Evolutionary conservation across 2,888 invertebrate species (phyloP).

Genomic region (Andrena bucephala): DNA sequence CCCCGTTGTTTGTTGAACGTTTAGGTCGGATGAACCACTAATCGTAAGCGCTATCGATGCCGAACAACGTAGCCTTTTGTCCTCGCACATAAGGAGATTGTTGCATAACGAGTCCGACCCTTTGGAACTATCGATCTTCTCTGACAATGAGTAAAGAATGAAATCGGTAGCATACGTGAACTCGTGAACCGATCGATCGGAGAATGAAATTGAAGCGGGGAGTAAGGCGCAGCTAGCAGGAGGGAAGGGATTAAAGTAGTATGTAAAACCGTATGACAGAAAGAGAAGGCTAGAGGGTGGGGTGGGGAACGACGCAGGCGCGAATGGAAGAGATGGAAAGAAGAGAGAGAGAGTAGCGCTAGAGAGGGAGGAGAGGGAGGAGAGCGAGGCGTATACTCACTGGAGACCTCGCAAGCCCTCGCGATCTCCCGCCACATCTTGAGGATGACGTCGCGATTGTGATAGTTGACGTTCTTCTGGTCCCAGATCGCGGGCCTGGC

Average conservation of each 20-base stretch:
- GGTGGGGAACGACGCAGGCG: constrained; percentile 21
- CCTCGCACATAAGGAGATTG: too few species aligned
- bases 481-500: constrained; percentile 79
- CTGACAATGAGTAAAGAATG: too few species aligned
- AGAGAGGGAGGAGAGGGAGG: constrained; percentile 8
- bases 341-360: constrained; percentile 16
- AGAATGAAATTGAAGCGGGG: too few species aligned
- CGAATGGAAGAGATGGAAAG: constrained; percentile 21
- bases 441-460: constrained; percentile 78
- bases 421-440: constrained; percentile 80
- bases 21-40: too few species aligned
- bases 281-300: background rate
- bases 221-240: constrained; percentile 5
- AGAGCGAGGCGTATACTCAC: constrained; percentile 70
- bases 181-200: too few species aligned
- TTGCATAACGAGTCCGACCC: too few species aligned
- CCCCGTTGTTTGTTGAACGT: too few species aligned
- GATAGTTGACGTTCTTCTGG: constrained; percentile 79
- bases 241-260: constrained; percentile 12
- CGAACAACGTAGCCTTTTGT: too few species aligned
- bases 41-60: background rate
- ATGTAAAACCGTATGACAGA: background rate
- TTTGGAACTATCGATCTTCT: too few species aligned
- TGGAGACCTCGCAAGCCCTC: constrained; percentile 77
- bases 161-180: too few species aligned